These are phyloP conservation scores for Glaucomys volans DNA, from an alignment of 2,113 vertebrate species.

Conservation along the genomic window DNA sequence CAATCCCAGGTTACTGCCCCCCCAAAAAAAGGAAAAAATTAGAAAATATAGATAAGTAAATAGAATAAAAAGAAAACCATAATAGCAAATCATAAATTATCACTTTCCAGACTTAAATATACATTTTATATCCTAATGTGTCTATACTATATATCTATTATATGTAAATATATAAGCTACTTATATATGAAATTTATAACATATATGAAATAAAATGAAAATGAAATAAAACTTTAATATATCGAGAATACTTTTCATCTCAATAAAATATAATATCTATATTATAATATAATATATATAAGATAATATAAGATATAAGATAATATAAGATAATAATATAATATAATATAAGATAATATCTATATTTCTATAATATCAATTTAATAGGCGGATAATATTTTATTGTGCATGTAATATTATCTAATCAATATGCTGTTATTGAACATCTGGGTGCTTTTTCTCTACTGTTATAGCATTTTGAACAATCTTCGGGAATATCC, in stretches of 20 bases:
- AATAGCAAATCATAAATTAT: not conserved
- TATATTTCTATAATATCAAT: not conserved
- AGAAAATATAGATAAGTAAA: not conserved
- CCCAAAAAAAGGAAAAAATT: not conserved
- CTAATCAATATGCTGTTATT: not conserved
- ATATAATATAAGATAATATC: too few species aligned
- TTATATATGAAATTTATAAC: not conserved
- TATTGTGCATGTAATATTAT: not conserved
- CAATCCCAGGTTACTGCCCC: too few species aligned
- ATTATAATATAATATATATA: too few species aligned
- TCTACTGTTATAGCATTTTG: not conserved
- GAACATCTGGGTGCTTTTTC: not conserved
- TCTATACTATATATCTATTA: not conserved
- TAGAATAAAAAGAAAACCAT: not conserved
- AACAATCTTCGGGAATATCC: not conserved
- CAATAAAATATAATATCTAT: not conserved
- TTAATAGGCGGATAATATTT: conserved; percentile 8
- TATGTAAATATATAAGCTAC: not conserved
- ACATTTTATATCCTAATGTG: not conserved
- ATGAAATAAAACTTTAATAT: not conserved
- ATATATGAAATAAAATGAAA: not conserved
- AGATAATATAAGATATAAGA: too few species aligned
- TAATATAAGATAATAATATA: too few species aligned
- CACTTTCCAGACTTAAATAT: not conserved
- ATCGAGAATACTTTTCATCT: not conserved